Evolutionary conservation across 23 tunicate species (phyloP).

Genomic region (Ciona savignyi): DNA sequence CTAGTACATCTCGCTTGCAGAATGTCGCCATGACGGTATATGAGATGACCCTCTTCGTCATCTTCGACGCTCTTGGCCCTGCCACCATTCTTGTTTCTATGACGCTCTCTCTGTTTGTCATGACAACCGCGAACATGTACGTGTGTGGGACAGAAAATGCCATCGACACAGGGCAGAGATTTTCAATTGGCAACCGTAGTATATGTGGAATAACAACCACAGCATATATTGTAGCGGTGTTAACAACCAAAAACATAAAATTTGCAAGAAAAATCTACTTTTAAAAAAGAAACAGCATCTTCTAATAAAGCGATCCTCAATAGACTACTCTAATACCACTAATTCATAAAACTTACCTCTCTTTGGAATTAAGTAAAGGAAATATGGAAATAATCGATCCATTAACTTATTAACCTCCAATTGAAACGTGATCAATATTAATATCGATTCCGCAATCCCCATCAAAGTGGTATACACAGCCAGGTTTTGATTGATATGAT

Average conservation of each 20-base stretch:
- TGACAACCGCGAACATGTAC: slow-evolving; percentile 29
- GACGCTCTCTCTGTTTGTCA: slow-evolving; percentile 87
- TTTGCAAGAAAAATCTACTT: too few relatives aligned
- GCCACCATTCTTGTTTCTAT: slow-evolving; percentile 86
- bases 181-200: slow-evolving; percentile 71
- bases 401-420: neutral
- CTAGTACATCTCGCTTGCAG: slow-evolving; percentile 98
- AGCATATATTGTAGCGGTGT: slow-evolving; percentile 55
- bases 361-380: neutral
- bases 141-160: slow-evolving; percentile 32
- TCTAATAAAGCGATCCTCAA: too few relatives aligned
- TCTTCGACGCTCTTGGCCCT: slow-evolving; percentile 95
- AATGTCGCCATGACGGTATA: slow-evolving; percentile 96
- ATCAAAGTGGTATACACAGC: neutral
- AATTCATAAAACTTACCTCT: neutral
- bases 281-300: too few relatives aligned
- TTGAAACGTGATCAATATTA: neutral
- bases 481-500: neutral
- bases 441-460: neutral
- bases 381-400: neutral
- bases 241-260: too few relatives aligned
- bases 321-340: neutral
- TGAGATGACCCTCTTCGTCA: slow-evolving; percentile 98
- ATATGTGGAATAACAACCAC: slow-evolving; percentile 97
- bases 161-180: slow-evolving; percentile 43